Evolutionary conservation across 2,888 invertebrate species (phyloP).

Genomic region (Neria commutata): DNA sequence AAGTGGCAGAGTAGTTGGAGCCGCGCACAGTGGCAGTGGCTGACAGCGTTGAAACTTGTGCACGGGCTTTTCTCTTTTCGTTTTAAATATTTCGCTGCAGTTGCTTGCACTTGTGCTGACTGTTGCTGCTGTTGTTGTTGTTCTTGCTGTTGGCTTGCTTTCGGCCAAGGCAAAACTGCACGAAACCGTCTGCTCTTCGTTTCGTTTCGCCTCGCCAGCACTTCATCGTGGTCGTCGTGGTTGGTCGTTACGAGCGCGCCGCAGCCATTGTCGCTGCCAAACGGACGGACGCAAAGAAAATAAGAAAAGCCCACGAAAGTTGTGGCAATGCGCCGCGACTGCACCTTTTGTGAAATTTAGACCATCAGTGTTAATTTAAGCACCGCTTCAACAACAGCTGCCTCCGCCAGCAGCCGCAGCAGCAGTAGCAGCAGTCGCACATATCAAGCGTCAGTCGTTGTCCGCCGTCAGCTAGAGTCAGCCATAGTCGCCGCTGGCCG

Average conservation of each 20-base stretch:
- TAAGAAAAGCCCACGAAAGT: background rate
- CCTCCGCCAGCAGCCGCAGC: background rate
- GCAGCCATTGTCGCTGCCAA: too few relatives aligned
- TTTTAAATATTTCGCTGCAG: background rate
- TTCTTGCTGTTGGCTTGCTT: background rate
- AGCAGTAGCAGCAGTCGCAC: too few relatives aligned
- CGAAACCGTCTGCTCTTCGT: too few relatives aligned
- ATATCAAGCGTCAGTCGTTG: too few relatives aligned
- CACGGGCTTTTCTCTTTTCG: background rate
- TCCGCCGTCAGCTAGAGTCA: too few relatives aligned
- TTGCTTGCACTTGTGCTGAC: constrained; percentile 23
- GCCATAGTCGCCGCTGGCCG: too few relatives aligned
- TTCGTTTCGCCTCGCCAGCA: too few relatives aligned
- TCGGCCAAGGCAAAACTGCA: constrained; percentile 26
- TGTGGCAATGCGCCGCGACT: constrained; percentile 20
- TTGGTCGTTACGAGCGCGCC: too few relatives aligned
- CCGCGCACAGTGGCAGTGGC: background rate
- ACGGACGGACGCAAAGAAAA: background rate
- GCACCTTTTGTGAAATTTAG: constrained; percentile 41
- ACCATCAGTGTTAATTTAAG: constrained; percentile 62
- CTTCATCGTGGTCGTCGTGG: too few relatives aligned
- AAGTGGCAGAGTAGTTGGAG: too few relatives aligned
- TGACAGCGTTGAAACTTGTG: background rate
- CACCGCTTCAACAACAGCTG: constrained; percentile 50
- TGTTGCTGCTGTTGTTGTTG: constrained; percentile 27